Conservation (phyloP, 2,113 vertebrate genomes). For the cattle (Bos taurus) region ARS-UCD2.0 NC_037337.1:83175501-83176000, state of each 20-base stretch:
- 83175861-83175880: not conserved
- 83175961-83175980: not conserved
- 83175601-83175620: not conserved
- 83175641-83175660: not conserved
- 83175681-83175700: not conserved
- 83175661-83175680: not conserved
- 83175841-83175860: not conserved
- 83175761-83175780: not conserved
- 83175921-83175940: not conserved
- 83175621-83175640: not conserved
- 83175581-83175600: not conserved
- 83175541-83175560: not conserved
- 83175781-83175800: not conserved
- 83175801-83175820: not conserved
- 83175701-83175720: not conserved
- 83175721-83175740: not conserved
- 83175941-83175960: not conserved
- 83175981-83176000: not conserved
- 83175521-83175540: not conserved
- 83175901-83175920: not conserved
- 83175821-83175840: not conserved
- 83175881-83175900: not conserved
- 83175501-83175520: not conserved
- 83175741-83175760: not conserved
- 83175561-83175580: not conserved